Percentiles rank a stretch among this genome's conserved stretches.
These are phyloP conservation scores for Herpetotheres cachinnans DNA, from an alignment of 2,113 vertebrate species.

Conservation along the genomic window DNA sequence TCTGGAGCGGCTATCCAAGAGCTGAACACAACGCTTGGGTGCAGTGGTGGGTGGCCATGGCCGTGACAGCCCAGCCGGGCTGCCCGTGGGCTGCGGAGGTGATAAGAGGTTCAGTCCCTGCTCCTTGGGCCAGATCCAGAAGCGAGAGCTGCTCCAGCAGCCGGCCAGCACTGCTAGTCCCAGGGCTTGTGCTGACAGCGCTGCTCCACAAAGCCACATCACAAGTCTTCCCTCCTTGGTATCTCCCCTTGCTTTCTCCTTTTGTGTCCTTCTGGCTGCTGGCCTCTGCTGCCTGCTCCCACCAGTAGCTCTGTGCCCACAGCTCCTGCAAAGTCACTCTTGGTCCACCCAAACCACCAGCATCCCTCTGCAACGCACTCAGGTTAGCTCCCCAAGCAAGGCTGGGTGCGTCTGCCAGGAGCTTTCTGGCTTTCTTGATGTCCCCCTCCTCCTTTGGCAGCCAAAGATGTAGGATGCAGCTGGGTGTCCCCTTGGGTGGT, in stretches of 20 bases:
- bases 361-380: background rate
- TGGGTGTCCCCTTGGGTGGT: background rate
- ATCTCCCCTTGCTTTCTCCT: background rate
- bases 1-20: background rate
- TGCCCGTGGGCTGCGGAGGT: background rate
- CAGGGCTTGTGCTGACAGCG: accelerated
- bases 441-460: background rate
- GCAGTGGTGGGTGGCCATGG: accelerated
- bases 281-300: background rate
- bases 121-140: background rate
- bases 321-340: background rate
- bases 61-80: background rate
- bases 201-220: accelerated
- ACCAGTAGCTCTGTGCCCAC: background rate
- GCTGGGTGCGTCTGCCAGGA: background rate
- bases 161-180: accelerated
- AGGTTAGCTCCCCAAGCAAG: background rate
- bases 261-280: background rate
- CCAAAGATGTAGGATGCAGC: background rate
- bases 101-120: background rate
- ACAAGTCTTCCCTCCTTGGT: background rate
- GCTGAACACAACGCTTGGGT: background rate
- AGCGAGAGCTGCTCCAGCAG: background rate
- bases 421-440: background rate
- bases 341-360: background rate